Evolutionary conservation across 1,140 invertebrate species (phyloP).

Genomic region (Theocolax elegans): DNA sequence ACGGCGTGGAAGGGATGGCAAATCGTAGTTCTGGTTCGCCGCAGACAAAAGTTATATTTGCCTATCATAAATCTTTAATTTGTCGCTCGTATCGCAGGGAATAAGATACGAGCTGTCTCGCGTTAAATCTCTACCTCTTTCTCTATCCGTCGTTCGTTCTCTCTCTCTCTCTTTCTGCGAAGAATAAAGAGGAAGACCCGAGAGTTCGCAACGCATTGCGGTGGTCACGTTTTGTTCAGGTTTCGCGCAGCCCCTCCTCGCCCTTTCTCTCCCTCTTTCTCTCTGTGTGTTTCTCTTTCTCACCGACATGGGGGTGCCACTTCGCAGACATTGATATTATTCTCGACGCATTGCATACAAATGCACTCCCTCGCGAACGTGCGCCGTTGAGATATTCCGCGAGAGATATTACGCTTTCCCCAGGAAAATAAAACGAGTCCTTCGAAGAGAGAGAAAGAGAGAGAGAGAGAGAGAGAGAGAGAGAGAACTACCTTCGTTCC

Average conservation of each 20-base stretch:
- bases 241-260: conserved; percentile 21
- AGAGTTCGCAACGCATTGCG: conserved; percentile 40
- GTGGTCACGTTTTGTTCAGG: conserved; percentile 51
- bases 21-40: neutral
- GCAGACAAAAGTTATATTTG: conserved; percentile 48
- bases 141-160: neutral
- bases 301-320: conserved; percentile 7
- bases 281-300: neutral
- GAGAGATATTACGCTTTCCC: conserved; percentile 5
- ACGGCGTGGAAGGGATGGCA: neutral
- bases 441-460: neutral
- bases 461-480: neutral
- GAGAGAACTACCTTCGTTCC: conserved; percentile 18
- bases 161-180: neutral
- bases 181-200: conserved; percentile 7
- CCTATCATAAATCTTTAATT: conserved; percentile 55
- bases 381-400: conserved; percentile 4
- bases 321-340: conserved; percentile 53
- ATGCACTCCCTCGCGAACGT: conserved; percentile 36
- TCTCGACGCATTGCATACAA: conserved; percentile 53
- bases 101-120: conserved; percentile 46
- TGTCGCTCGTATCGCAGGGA: conserved; percentile 47
- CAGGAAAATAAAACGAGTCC: too few species aligned
- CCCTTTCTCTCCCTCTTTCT: neutral
- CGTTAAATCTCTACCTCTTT: neutral